Evolutionary conservation across 2,888 invertebrate genomes (phyloP), one percentile per base, ranked within the genome.

Genomic region (Palloptera scutellata): DNA sequence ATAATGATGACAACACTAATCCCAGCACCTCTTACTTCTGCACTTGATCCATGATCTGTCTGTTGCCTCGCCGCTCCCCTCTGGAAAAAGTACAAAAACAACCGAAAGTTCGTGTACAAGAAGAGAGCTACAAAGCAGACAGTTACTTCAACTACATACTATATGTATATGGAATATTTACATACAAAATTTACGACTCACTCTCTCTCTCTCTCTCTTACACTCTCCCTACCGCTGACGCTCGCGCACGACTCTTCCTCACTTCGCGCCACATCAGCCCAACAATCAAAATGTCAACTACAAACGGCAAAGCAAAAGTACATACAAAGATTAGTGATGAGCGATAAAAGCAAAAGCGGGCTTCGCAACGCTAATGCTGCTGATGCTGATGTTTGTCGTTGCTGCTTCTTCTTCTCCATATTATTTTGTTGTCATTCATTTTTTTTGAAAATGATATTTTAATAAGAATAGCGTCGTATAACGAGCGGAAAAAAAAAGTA

Each of bases 401-500:
- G 12, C 48, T 3, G 1, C 43, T 30, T 30, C 9, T 30, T 11
- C 19, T 42, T 48, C 40, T 59, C 11, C 13, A 20, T 43, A 9
- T 11, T 68, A 71, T 74, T 76, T 67, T 58, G 61, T 69, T 58
- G 58, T 55, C 40, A 58, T 61, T 64, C 52, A 52, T 45, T 52
- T 59, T 30, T 60, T 13, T 48, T 54, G 66, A 57, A 66, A 68
- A 73, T 71, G 66, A 76, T 72, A 76, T 67, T 72, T 67, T 68
- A 72, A 75, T 59, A 69, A 69, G 78, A 71, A 67, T 30, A 74
- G 74, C 72, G 70, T 70, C 72, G 68, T 30, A 43, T 30, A 6
- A 40, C 60, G 53, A 41, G 61, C 53, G 69, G 66, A 57, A 58
- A 8, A 11, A 45, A 13, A 12, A 13, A 13, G 13, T 12, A 45